Conservation (phyloP, 2,888 invertebrate genomes). For the Cephonodes hylas region DNA sequence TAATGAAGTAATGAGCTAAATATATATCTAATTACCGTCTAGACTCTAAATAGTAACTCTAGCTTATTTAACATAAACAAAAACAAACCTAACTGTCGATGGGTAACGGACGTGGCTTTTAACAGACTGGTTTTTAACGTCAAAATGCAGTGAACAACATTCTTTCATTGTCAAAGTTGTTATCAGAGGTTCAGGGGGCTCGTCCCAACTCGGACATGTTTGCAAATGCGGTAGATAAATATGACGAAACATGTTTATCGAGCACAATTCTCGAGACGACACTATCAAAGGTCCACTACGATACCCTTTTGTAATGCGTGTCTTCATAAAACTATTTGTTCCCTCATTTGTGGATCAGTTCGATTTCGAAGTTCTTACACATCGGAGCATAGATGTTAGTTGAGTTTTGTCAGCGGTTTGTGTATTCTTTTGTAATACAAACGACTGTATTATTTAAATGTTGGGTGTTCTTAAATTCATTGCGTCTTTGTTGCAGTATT, state of each 20-base stretch:
- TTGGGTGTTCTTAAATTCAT: conserved; percentile 19
- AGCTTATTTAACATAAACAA: not conserved
- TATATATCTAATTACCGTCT: not conserved
- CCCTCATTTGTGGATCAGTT: conserved; percentile 53
- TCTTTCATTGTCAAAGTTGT: conserved; percentile 22
- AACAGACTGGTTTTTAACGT: not conserved
- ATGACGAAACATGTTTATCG: conserved; percentile 44
- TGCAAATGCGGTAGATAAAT: conserved; percentile 19
- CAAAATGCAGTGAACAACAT: conserved; percentile 2
- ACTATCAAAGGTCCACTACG: conserved; percentile 52
- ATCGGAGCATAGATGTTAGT: conserved; percentile 43
- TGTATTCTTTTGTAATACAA: conserved; percentile 33
- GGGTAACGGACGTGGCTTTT: not conserved
- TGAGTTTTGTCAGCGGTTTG: conserved; percentile 45
- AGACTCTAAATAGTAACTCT: not conserved
- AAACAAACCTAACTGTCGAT: not conserved
- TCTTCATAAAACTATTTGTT: conserved; percentile 59
- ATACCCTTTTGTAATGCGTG: conserved; percentile 49
- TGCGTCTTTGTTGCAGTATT: conserved; percentile 63
- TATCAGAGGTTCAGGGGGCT: conserved; percentile 48
- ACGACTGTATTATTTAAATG: conserved; percentile 37
- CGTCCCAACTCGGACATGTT: conserved; percentile 38
- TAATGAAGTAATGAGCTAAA: not conserved
- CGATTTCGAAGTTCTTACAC: conserved; percentile 39
- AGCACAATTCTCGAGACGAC: conserved; percentile 36